Percentiles rank a stretch among this genome's conserved stretches.
Conservation (phyloP, 2,113 vertebrate species). For the Crotophaga sulcirostris region DNA sequence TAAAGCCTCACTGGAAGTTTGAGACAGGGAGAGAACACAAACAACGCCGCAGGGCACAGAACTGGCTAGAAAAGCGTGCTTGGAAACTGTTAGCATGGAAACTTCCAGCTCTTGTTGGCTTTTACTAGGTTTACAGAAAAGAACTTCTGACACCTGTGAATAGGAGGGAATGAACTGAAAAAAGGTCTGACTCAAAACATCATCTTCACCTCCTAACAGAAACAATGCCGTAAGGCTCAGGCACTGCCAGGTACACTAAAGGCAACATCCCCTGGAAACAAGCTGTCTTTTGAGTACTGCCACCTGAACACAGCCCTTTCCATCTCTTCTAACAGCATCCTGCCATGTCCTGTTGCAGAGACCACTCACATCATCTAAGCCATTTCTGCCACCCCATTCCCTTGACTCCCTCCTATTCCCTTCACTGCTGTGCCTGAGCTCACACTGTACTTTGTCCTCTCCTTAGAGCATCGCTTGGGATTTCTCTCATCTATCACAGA, state of each 20-base stretch:
- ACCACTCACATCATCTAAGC: fast-evolving
- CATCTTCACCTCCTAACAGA: conserved; percentile 6
- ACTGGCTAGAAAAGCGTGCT: not conserved
- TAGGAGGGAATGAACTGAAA: not conserved
- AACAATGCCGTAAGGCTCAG: not conserved
- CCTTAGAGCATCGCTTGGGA: fast-evolving
- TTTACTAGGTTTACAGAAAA: not conserved
- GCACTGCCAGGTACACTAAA: not conserved
- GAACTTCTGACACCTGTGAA: not conserved
- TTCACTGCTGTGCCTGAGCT: not conserved
- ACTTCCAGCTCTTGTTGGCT: not conserved
- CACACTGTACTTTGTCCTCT: not conserved
- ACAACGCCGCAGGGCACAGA: not conserved
- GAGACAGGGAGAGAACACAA: not conserved
- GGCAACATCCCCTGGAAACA: not conserved
- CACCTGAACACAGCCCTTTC: not conserved
- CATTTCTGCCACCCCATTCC: not conserved
- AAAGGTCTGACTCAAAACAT: not conserved
- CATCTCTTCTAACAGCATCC: not conserved
- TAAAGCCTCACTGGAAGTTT: not conserved
- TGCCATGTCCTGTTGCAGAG: not conserved
- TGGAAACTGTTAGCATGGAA: not conserved
- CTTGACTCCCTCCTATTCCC: fast-evolving
- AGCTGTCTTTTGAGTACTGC: not conserved
- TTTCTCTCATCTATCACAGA: fast-evolving